Conservation (phyloP, 37 sponge, comb jelly and placozoan genomes). For the Axinella damicornis region DNA sequence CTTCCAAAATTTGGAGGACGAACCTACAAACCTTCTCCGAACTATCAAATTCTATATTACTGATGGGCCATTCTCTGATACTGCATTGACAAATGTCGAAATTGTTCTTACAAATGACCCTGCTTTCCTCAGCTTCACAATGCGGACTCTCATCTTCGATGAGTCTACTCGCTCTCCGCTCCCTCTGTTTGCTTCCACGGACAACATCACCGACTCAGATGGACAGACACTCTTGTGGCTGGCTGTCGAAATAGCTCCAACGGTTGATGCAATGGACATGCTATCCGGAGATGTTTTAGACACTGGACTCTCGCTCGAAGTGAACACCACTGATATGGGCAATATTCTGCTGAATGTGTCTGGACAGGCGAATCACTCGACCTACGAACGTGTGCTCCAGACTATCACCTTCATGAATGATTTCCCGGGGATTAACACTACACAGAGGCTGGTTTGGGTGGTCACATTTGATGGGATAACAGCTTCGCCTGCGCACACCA, state of each 20-base stretch:
- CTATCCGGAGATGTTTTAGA: background rate
- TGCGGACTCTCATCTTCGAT: slow-evolving; percentile 14
- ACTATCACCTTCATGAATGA: slow-evolving; percentile 50
- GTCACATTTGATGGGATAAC: slow-evolving; percentile 62
- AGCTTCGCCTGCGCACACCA: background rate
- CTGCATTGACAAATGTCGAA: slow-evolving; percentile 19
- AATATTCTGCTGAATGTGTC: slow-evolving; percentile 22
- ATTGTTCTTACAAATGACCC: slow-evolving; percentile 47
- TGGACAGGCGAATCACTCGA: slow-evolving; percentile 16
- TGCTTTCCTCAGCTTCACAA: slow-evolving; percentile 9
- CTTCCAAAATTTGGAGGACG: slow-evolving; percentile 51
- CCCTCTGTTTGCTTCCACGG: slow-evolving; percentile 6
- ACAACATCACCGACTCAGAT: slow-evolving; percentile 30
- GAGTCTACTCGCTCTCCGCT: slow-evolving; percentile 25
- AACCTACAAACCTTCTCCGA: slow-evolving; percentile 22
- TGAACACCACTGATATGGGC: background rate
- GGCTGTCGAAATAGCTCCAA: slow-evolving; percentile 3
- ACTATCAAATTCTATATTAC: slow-evolving; percentile 15
- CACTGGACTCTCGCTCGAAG: background rate
- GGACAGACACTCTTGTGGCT: slow-evolving; percentile 12
- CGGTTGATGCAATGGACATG: slow-evolving; percentile 5
- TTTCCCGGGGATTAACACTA: slow-evolving; percentile 11
- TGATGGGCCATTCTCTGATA: slow-evolving; percentile 11
- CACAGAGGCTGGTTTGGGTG: slow-evolving; percentile 23
- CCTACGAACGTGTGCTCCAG: slow-evolving; percentile 35